These are phyloP conservation scores for Polietes domitor DNA, from an alignment of 2,888 invertebrate genomes.

Conservation along the genomic window DNA sequence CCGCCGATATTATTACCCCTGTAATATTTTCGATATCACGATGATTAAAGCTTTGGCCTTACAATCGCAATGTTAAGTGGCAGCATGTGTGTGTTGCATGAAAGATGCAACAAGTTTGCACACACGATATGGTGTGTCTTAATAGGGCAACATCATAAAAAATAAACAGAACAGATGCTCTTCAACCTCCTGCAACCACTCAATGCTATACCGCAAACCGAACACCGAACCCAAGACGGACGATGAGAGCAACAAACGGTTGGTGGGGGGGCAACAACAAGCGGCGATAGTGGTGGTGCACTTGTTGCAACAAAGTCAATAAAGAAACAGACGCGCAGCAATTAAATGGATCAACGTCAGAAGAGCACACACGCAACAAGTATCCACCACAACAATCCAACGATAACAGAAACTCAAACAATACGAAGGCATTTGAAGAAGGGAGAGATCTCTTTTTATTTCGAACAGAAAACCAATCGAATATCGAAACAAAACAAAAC, in stretches of 20 bases:
- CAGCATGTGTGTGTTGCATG: background rate
- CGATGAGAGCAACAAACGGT: background rate
- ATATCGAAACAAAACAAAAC: constrained; percentile 48
- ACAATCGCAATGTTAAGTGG: background rate
- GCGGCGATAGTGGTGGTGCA: background rate
- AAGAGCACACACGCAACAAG: constrained; percentile 39
- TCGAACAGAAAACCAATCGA: constrained; percentile 11
- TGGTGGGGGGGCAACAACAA: background rate
- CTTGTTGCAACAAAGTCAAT: constrained; percentile 28
- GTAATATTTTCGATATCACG: background rate
- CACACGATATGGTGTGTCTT: background rate
- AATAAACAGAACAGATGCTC: background rate
- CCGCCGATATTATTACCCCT: background rate
- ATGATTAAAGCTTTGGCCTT: constrained; percentile 16
- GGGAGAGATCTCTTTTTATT: too few relatives aligned
- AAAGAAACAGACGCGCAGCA: constrained; percentile 38
- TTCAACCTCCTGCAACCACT: background rate
- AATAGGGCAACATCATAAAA: constrained; percentile 18
- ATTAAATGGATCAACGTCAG: constrained; percentile 51
- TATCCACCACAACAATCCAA: background rate
- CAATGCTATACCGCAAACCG: constrained; percentile 11
- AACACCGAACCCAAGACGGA: background rate
- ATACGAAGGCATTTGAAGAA: too few relatives aligned
- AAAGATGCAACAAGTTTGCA: background rate
- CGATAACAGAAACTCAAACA: background rate